phyloP scores from a whole-genome alignment of 2,888 invertebrate species.

The Agriotes lineatus region DNA sequence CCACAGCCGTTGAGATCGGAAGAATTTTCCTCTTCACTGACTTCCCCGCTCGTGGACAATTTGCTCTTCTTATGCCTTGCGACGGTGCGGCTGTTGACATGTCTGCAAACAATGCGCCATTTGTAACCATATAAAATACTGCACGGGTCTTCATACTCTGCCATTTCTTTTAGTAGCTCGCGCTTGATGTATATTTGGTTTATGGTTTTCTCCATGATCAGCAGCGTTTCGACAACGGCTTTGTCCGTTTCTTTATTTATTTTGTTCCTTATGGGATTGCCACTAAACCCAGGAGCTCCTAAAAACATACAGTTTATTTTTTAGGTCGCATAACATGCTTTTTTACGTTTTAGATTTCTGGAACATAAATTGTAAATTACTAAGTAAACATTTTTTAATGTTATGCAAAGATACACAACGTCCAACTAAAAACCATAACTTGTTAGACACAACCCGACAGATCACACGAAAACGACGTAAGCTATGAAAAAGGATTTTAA shows the following conservation, averaged over 20 bases:
- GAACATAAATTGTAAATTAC: too few species aligned
- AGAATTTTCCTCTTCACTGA: slow-evolving; percentile 3
- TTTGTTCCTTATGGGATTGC: slow-evolving; percentile 48
- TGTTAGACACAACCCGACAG: too few species aligned
- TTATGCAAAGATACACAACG: too few species aligned
- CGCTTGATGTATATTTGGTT: slow-evolving; percentile 47
- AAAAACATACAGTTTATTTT: too few species aligned
- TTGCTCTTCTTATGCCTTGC: not conserved
- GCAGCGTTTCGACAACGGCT: slow-evolving; percentile 46
- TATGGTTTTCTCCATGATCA: slow-evolving; percentile 46
- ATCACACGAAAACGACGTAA: too few species aligned
- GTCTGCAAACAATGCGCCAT: slow-evolving; percentile 2
- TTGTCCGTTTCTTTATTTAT: slow-evolving; percentile 50
- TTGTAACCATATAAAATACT: slow-evolving; percentile 15
- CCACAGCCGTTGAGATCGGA: slow-evolving; percentile 31
- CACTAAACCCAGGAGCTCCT: slow-evolving; percentile 53
- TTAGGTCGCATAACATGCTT: too few species aligned
- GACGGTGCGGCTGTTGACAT: slow-evolving; percentile 7
- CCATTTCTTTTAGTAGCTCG: slow-evolving; percentile 43
- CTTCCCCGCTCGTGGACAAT: not conserved
- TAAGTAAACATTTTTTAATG: too few species aligned
- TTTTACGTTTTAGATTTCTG: too few species aligned
- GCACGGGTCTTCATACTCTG: slow-evolving; percentile 20
- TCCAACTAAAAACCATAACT: too few species aligned
- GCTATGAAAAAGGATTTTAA: too few species aligned